Base-by-base conservation (phyloP, 2,888 invertebrate species). In the Didymodactylos carnosus region DNA sequence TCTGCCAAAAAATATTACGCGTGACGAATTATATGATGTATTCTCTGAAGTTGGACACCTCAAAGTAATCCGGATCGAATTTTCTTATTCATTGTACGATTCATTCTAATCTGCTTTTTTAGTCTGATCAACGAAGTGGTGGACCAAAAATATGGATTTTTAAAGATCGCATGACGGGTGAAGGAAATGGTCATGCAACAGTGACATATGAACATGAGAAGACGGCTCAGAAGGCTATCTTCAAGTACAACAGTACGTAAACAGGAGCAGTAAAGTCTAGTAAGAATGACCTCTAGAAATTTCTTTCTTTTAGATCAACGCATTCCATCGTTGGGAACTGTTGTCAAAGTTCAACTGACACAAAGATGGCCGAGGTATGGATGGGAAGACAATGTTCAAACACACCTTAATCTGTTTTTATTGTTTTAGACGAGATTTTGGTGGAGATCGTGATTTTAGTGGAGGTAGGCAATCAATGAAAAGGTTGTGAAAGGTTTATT, bases 141-240 rank as follows among this genome's bases (percentile, higher is more conserved):
- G 62, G 92, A 80, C 92, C 92, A 19, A 94, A 94, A 84, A 90
- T 98, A 75, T 97, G 95, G 94, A 89, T 98, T 85, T 98, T 98
- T 86, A 94, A 92, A 83, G 94, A 97, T 82, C 95, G 95, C 85
- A 88, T 88, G 53, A 90, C 92, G 0, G 94, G 94, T 1, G 87
- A 88, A 78, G 91, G 93, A 0, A 97, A 97, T 84, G 97, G 97
- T 5, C 97, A 98, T 86, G 94, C 94, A 10, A 97, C 97, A 0
- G 93, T 98, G 1, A 97, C 95, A 0, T 98, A 94, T 80, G 94
- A 94, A 80, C 95, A 97, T 81, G 88, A 91, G 1, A 90, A 91
- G 79, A 92, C 94, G 0, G 97, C 97, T 0, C 88, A 90, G 73
- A 92, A 94, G 0, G 95, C 95, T 25, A 95, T 98, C 78, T 88